Evolutionary conservation across 2,888 invertebrate genomes (phyloP), one percentile per base, ranked within the genome.

Genomic region (Tiphia femorata): DNA sequence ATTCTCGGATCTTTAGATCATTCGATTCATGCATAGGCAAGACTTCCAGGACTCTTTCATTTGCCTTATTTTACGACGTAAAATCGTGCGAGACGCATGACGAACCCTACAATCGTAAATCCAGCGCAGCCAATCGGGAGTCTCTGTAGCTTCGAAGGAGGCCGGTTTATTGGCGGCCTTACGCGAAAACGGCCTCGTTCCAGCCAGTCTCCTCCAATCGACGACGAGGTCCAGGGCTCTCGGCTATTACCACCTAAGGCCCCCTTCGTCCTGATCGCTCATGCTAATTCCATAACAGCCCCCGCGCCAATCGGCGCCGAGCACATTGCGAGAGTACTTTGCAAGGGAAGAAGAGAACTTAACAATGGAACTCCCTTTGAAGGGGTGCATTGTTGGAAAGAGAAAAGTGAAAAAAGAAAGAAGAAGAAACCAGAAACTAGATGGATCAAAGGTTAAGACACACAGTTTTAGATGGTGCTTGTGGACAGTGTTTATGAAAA

Each of bases 241-340:
- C 65, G 79, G 72, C 79, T 76, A 81, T 82, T 81, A 82, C 75
- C 75, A 71, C 61, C 61, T 67, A 44, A 37, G 44, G 44, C 69
- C 8, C n/a, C 14, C 67, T 68, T 70, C 69, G 72, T 61, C 56
- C 74, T 71, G 80, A 78, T 80, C 79, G 78, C 70, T 80, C 80
- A 82, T 83, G 81, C 82, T 83, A 82, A 83, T 83, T 82, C 81
- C 77, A 75, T 80, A 81, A 81, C 80, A 80, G 79, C 78, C 77
- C 75, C 78, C 74, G 78, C 81, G 71, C 81, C 82, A 82, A 82
- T 82, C 68, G 78, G 62, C 65, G n/a, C n/a, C 57, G 33, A 43
- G 54, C 38, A 37, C 55, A 8, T 8, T 10, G 35, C 21, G 25
- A 42, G 27, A 52, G 37, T 8, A 25, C 46, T 17, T 17, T 30